Evolutionary conservation across 2,797 vertebrate species (phyloP).

Genomic region (Xiphorhynchus erythropygius): DNA sequence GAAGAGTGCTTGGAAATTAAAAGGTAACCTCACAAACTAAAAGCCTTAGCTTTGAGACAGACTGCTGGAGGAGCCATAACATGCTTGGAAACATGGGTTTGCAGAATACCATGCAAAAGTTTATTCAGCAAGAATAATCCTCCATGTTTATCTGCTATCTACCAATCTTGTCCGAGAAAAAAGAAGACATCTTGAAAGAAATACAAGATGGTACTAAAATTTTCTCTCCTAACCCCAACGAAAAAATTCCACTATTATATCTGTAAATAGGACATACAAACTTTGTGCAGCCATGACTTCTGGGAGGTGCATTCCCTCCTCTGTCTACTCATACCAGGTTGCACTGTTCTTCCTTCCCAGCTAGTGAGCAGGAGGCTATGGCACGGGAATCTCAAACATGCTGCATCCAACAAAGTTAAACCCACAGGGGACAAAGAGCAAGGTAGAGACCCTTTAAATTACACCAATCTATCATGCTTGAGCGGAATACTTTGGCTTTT

Average conservation of each 20-base stretch:
- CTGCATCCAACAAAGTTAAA: not conserved
- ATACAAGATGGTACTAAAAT: not conserved
- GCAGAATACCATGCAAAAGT: not conserved
- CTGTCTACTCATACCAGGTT: not conserved
- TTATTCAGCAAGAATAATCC: not conserved
- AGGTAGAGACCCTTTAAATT: not conserved
- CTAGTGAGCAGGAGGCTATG: not conserved
- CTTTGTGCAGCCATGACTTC: not conserved
- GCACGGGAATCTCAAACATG: not conserved
- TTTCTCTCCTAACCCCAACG: not conserved
- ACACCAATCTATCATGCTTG: not conserved
- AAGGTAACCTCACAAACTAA: not conserved
- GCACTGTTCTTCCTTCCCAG: rapidly evolving
- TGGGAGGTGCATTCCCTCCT: not conserved
- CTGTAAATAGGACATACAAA: not conserved
- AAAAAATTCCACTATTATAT: not conserved
- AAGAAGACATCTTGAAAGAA: not conserved
- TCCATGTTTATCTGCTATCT: not conserved
- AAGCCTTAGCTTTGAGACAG: not conserved
- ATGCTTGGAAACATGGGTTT: not conserved
- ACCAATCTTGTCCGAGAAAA: not conserved
- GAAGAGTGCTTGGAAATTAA: not conserved
- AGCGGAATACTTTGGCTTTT: not conserved
- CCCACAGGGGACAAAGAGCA: not conserved
- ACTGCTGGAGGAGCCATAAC: not conserved